Base-by-base conservation (phyloP, 2,113 vertebrate species). In the Setophaga kirtlandii region DNA sequence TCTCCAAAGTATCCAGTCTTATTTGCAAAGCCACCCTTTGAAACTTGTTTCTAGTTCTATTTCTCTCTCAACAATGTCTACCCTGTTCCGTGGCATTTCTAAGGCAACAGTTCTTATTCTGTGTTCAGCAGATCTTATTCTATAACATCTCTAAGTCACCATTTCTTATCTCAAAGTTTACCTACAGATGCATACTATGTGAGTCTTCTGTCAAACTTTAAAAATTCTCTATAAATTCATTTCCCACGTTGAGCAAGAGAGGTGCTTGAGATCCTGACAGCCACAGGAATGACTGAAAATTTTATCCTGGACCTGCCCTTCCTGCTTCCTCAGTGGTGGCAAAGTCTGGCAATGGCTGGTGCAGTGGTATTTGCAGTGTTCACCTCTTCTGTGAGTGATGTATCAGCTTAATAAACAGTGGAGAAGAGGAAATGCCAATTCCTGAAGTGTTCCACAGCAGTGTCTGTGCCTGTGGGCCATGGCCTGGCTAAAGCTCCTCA, bases 381-480 rank as follows among this genome's bases (percentile, higher is more conserved):
- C 24, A 24, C 5, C 15, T 68, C 42, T 50, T 69, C 30, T 67
- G 73, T 44, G 50, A 44, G 24, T 31, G 12, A 4, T 6, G 12
- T 11, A 28, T 22, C 50, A 62, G 50, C 64, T 52, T 59, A 37
- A 55, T 46, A 33, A 68, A 0, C 12, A 35, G 20, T 31, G 81
- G 11, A 20, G 42, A 52, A 20, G 28, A 25, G 59, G 46, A 49
- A 60, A 23, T 24, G 28, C 19, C 59, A 27, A 0, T 37, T 41
- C 10, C n/a, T 65, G 41, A 9, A 47, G 11, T 62, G 30, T 22
- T 83, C 30, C 35, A 33, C 21, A 33, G 8, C 25, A 33, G 33
- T 30, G 41, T 25, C 58, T 0, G 0, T 67, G 58, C n/a, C 62
- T 22, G 49, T 35, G 56, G 70, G 52, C 28, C 2, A 1, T n/a